phyloP scores from a whole-genome alignment of 64 coral and sea anemone genomes.

The Dendronephthya gigantea region DNA sequence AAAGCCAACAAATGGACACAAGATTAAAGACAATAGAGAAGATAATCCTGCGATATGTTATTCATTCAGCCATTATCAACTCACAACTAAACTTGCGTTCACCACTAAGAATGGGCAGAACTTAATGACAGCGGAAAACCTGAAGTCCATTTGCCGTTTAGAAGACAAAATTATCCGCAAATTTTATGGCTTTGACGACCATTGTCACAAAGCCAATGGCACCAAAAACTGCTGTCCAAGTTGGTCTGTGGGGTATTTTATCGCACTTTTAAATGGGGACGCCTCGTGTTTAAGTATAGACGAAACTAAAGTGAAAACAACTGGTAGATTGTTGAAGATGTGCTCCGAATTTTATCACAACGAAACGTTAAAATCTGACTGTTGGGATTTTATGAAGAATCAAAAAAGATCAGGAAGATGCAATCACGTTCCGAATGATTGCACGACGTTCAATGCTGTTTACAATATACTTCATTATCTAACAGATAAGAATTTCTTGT shows the following conservation, averaged over 20 bases:
- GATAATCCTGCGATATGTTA: background rate
- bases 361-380: slow-evolving; percentile 60
- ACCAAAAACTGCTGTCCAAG: slow-evolving; percentile 69
- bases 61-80: background rate
- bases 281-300: slow-evolving; percentile 55
- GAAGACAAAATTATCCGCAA: slow-evolving; percentile 57
- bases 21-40: background rate
- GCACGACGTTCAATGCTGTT: slow-evolving; percentile 70
- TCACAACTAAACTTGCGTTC: background rate
- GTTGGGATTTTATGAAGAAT: slow-evolving; percentile 65
- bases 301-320: slow-evolving; percentile 24
- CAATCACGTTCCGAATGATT: slow-evolving; percentile 34
- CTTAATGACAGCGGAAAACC: background rate
- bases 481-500: slow-evolving; percentile 65
- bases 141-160: background rate
- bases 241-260: slow-evolving; percentile 81
- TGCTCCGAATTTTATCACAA: slow-evolving; percentile 60
- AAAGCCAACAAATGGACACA: background rate
- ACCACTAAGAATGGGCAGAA: background rate
- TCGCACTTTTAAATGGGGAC: slow-evolving; percentile 40
- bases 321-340: slow-evolving; percentile 28
- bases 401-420: slow-evolving; percentile 35
- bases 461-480: slow-evolving; percentile 88
- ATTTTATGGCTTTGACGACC: slow-evolving; percentile 44
- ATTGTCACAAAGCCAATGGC: slow-evolving; percentile 54